Percentiles rank a stretch among this genome's conserved stretches.
phyloP scores from a whole-genome alignment of 2,113 vertebrate genomes.

The Paradoxurus hermaphroditus region DNA sequence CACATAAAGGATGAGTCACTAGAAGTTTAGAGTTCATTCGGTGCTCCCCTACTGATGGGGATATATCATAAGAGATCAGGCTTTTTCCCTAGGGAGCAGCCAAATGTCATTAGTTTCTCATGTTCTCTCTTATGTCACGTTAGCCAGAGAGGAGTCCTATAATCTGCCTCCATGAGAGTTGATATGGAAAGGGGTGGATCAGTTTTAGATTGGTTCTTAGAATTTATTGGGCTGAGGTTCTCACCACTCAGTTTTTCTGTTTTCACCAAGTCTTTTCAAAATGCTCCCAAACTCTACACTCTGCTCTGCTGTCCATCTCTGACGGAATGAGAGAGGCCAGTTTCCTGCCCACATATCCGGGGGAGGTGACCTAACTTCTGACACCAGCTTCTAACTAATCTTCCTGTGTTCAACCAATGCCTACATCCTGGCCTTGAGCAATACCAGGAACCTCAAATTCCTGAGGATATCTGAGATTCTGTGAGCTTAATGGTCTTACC shows the following conservation, averaged over 20 bases:
- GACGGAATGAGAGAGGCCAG: neutral
- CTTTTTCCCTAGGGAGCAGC: neutral
- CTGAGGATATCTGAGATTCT: neutral
- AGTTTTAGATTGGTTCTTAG: neutral
- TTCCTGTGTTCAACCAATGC: neutral
- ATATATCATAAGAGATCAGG: neutral
- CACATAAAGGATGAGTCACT: neutral
- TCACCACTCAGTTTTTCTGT: neutral
- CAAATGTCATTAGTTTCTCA: neutral
- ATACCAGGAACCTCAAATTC: neutral
- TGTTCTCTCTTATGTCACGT: too few relatives aligned
- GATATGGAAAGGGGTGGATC: accelerated
- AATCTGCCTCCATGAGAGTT: neutral
- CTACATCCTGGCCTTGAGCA: neutral
- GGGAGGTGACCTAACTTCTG: accelerated
- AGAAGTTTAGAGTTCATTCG: neutral
- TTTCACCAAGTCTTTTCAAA: neutral
- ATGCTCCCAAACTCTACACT: accelerated
- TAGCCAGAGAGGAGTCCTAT: neutral
- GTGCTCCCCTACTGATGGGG: too few relatives aligned
- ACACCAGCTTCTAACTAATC: neutral
- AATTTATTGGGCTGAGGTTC: neutral
- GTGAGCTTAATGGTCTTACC: neutral
- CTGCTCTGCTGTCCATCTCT: neutral
- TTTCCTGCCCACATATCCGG: neutral